Evolutionary conservation across 2,113 vertebrate genomes (phyloP).

Genomic region (Aramus guarauna): DNA sequence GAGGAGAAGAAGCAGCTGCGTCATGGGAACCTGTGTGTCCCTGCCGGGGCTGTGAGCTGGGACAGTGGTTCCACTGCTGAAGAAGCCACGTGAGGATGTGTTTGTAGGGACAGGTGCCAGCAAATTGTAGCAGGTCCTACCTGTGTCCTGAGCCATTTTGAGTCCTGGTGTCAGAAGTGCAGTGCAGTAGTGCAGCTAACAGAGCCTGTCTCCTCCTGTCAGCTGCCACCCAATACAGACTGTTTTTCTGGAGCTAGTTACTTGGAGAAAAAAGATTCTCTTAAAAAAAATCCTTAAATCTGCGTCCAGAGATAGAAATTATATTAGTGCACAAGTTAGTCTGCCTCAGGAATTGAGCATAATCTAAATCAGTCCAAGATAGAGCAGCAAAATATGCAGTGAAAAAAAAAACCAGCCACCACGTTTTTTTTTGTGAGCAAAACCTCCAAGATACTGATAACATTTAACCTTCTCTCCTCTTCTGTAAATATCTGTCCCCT

Average conservation of each 20-base stretch:
- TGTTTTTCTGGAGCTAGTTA: neutral
- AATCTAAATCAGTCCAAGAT: neutral
- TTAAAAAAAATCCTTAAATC: neutral
- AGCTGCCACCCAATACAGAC: neutral
- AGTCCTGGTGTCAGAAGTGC: neutral
- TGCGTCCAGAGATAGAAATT: neutral
- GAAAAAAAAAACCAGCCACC: neutral
- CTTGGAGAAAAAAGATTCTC: neutral
- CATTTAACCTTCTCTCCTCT: neutral
- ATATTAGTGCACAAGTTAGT: neutral
- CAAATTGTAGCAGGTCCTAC: neutral
- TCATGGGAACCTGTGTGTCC: neutral
- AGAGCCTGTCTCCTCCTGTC: neutral
- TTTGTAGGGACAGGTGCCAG: neutral
- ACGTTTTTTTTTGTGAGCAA: neutral
- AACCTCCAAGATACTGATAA: neutral
- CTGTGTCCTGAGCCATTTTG: neutral
- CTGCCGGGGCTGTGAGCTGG: neutral
- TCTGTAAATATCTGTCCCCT: neutral
- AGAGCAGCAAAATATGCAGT: neutral
- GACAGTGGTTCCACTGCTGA: neutral
- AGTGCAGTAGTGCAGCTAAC: neutral
- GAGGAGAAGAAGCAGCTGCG: neutral
- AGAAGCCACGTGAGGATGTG: accelerated
- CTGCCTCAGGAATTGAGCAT: neutral